phyloP scores from a whole-genome alignment of 2,797 vertebrate genomes.

The Myripristis murdjan region DNA sequence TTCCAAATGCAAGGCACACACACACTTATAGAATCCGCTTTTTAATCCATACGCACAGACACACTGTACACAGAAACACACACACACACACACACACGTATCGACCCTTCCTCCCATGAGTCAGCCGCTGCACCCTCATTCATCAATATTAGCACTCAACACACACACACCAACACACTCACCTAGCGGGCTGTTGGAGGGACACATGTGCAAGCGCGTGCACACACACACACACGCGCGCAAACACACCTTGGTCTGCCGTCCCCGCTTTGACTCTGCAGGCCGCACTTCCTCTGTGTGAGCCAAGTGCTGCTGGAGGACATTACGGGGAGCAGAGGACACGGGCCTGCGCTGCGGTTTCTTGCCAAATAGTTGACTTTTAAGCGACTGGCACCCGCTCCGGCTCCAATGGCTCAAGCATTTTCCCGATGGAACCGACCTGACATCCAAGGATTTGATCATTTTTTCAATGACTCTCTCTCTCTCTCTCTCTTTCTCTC shows the following conservation, averaged over 20 bases:
- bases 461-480: conserved; percentile 45
- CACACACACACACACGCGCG: conserved; percentile 11
- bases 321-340: conserved; percentile 52
- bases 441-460: conserved; percentile 68
- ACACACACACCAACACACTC: conserved; percentile 15
- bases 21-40: not conserved
- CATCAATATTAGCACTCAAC: conserved; percentile 74
- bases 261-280: conserved; percentile 61
- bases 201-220: not conserved
- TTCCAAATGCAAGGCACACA: conserved; percentile 37
- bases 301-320: conserved; percentile 58
- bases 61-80: conserved; percentile 23
- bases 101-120: conserved; percentile 66
- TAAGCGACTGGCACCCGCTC: conserved; percentile 38
- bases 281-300: conserved; percentile 29
- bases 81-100: conserved; percentile 35
- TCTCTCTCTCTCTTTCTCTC: conserved; percentile 8
- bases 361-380: conserved; percentile 64
- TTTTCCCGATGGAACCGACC: conserved; percentile 53
- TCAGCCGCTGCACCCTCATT: conserved; percentile 71
- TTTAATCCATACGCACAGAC: conserved; percentile 29
- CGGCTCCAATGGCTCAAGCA: conserved; percentile 21
- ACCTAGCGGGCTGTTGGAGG: not conserved
- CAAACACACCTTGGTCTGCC: conserved; percentile 23
- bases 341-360: conserved; percentile 38